phyloP scores from a whole-genome alignment of 2,888 invertebrate species.

The Brachypalpus laphriformis region DNA sequence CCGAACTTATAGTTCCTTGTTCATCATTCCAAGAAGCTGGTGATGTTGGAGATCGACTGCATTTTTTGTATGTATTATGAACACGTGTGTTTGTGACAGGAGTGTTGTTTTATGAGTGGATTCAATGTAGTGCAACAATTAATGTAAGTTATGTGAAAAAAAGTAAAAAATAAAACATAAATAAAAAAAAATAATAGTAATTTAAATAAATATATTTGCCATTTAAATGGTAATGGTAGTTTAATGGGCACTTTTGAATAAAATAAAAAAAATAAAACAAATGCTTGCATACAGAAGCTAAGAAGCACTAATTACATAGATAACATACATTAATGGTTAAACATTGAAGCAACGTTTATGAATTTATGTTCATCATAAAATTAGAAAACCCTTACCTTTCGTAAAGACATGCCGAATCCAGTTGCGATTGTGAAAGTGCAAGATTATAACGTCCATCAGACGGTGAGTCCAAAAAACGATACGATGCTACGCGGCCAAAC shows the following conservation, averaged over 20 bases:
- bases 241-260: no score
- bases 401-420: slow-evolving; percentile 90
- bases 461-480: slow-evolving; percentile 92
- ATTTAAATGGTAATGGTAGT: neutral
- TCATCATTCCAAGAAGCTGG: slow-evolving; percentile 83
- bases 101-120: slow-evolving; percentile 65
- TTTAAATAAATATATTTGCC: slow-evolving; percentile 4
- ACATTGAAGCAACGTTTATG: neutral
- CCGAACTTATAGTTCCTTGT: slow-evolving; percentile 81
- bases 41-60: slow-evolving; percentile 82
- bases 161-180: slow-evolving; percentile 49
- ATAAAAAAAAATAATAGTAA: slow-evolving; percentile 34
- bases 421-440: slow-evolving; percentile 89
- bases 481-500: slow-evolving; percentile 93
- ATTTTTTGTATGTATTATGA: slow-evolving; percentile 68
- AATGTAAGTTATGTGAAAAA: slow-evolving; percentile 63
- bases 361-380: neutral
- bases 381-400: slow-evolving; percentile 87
- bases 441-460: slow-evolving; percentile 91
- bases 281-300: slow-evolving; percentile 17
- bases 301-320: slow-evolving; percentile 3
- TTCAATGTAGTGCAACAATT: slow-evolving; percentile 50
- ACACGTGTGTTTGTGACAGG: slow-evolving; percentile 42
- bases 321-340: neutral
- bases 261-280: slow-evolving; percentile 15